Evolutionary conservation across 2,797 vertebrate genomes (phyloP).

Genomic region (Leucoraja ocellata): DNA sequence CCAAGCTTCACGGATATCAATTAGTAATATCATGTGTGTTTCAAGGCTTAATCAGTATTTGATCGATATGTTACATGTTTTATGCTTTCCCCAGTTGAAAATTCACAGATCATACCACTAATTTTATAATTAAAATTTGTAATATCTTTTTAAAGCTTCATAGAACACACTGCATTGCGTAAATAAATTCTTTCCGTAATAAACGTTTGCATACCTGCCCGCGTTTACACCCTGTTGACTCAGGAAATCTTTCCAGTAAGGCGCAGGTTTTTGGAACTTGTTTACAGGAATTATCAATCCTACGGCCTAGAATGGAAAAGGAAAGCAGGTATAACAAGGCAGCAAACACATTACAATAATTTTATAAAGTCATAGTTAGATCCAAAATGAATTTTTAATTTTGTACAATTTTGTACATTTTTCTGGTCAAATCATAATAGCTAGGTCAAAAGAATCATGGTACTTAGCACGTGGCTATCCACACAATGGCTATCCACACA

Average conservation of each 20-base stretch:
- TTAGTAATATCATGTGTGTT: neutral
- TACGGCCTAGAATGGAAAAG: conserved; percentile 65
- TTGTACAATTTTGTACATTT: too few species aligned
- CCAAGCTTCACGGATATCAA: neutral
- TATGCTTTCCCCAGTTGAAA: neutral
- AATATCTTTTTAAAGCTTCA: neutral
- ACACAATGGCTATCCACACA: too few species aligned
- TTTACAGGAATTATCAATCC: conserved; percentile 70
- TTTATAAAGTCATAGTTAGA: neutral
- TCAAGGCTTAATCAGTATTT: neutral
- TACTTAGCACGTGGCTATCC: too few species aligned
- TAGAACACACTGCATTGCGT: neutral
- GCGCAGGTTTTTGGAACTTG: conserved; percentile 79
- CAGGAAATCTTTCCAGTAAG: conserved; percentile 76
- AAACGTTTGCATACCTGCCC: conserved; percentile 70
- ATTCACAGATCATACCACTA: neutral
- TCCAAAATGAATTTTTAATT: neutral
- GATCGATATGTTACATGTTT: conserved; percentile 10
- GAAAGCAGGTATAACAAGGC: neutral
- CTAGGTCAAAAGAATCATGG: too few species aligned
- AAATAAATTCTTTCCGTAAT: neutral
- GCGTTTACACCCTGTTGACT: conserved; percentile 82
- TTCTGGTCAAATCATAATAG: too few species aligned
- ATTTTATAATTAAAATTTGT: neutral
- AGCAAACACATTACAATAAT: neutral